A percentile compares a stretch with the other conserved stretches of the same genome.
Evolutionary conservation across 2,888 invertebrate genomes (phyloP).

Genomic region (Baronia brevicornis): DNA sequence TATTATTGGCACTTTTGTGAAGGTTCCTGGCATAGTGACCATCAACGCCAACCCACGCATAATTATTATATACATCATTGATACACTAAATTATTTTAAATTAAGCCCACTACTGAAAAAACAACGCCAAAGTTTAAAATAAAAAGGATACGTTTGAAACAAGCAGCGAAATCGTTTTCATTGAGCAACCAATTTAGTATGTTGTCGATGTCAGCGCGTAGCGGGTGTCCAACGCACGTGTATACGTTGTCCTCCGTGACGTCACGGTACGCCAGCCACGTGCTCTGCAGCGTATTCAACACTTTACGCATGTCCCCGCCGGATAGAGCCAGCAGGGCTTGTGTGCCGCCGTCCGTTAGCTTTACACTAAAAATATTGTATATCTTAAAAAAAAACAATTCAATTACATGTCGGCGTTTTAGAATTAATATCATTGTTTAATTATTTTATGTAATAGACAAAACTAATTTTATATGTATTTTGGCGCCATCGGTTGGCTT

Average conservation of each 20-base stretch:
- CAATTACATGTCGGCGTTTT: too few species aligned
- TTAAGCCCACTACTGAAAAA: too few species aligned
- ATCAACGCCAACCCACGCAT: too few species aligned
- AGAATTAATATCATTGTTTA: too few species aligned
- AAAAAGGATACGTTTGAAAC: constrained; percentile 86
- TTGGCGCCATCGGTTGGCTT: too few species aligned
- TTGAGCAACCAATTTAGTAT: constrained; percentile 92
- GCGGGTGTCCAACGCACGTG: constrained; percentile 97
- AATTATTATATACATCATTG: too few species aligned
- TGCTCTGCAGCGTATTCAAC: constrained; percentile 96
- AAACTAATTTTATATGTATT: too few species aligned
- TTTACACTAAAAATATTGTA: constrained; percentile 79
- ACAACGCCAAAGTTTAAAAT: too few species aligned
- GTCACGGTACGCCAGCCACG: constrained; percentile 91
- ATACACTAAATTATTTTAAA: too few species aligned
- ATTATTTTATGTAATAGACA: too few species aligned
- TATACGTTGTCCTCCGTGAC: constrained; percentile 95
- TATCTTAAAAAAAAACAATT: neutral
- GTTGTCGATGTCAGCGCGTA: constrained; percentile 89
- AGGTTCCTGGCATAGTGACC: too few species aligned
- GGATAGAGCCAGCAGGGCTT: constrained; percentile 91
- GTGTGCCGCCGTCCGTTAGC: constrained; percentile 90
- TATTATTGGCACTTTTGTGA: too few species aligned
- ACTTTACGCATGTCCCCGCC: constrained; percentile 99
- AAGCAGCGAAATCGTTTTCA: constrained; percentile 83